These are phyloP conservation scores for Bradysia coprophila DNA, from an alignment of 1,140 invertebrate species.

Conservation along the genomic window DNA sequence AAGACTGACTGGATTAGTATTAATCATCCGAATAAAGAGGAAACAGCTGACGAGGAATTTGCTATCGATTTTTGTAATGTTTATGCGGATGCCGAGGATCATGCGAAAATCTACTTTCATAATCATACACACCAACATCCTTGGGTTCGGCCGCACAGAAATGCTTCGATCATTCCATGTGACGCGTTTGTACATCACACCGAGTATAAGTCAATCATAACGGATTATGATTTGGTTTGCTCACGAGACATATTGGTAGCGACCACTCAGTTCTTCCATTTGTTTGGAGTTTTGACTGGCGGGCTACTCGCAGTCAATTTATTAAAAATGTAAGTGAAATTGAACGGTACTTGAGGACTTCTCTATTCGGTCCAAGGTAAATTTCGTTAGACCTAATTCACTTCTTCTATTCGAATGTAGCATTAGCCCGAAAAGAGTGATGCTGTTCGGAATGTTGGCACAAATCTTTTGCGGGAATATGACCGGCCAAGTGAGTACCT, in stretches of 20 bases:
- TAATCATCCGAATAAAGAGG: constrained; percentile 19
- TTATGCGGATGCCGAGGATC: constrained; percentile 18
- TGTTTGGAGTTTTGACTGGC: constrained; percentile 24
- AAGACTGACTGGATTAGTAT: constrained; percentile 22
- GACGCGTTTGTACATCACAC: constrained; percentile 17
- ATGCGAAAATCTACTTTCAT: constrained; percentile 17
- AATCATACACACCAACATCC: constrained; percentile 13
- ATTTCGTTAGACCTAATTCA: not conserved
- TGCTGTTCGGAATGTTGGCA: constrained; percentile 25
- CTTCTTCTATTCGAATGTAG: constrained; percentile 5
- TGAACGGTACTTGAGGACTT: too few relatives aligned
- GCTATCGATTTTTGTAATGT: constrained; percentile 21
- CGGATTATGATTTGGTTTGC: constrained; percentile 25
- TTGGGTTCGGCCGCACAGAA: constrained; percentile 13
- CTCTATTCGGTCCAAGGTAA: too few relatives aligned
- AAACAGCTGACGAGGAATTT: constrained; percentile 19
- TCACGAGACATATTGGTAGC: constrained; percentile 25
- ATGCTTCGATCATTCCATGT: constrained; percentile 18
- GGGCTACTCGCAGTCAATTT: constrained; percentile 23
- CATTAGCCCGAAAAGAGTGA: constrained; percentile 23
- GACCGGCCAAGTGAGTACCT: constrained; percentile 21
- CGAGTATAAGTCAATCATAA: constrained; percentile 19
- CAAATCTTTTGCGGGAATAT: constrained; percentile 23
- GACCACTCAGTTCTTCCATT: constrained; percentile 26
- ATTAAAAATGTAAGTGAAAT: constrained; percentile 22